Evolutionary conservation across 1,140 invertebrate species (phyloP).

Genomic region (Zophobas atratus): DNA sequence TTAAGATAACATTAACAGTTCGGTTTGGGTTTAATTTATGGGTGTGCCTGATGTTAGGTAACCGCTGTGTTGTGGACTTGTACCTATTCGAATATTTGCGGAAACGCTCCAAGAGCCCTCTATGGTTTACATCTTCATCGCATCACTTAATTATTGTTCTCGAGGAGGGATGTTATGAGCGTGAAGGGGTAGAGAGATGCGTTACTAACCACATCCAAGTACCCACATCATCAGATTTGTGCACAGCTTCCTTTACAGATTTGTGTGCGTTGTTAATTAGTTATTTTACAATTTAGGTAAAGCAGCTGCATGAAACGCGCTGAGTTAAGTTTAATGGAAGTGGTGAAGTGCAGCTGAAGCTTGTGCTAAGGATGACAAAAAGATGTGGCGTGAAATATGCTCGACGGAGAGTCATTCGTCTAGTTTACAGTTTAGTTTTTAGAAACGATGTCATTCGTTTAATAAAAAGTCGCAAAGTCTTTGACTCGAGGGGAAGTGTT

Average conservation of each 20-base stretch:
- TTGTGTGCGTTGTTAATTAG: slow-evolving; percentile 37
- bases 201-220: slow-evolving; percentile 37
- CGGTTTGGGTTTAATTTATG: slow-evolving; percentile 11
- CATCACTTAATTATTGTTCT: slow-evolving; percentile 38
- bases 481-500: too few species aligned
- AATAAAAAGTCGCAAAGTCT: too few species aligned
- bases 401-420: too few species aligned
- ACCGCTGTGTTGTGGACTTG: not conserved
- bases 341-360: too few species aligned
- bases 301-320: too few species aligned
- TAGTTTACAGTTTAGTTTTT: too few species aligned
- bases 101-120: not conserved
- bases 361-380: too few species aligned
- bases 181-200: not conserved
- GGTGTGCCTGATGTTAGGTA: not conserved
- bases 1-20: slow-evolving; percentile 32
- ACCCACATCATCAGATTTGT: slow-evolving; percentile 24
- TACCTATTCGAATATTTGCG: not conserved
- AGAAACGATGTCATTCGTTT: too few species aligned
- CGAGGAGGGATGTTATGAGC: slow-evolving; percentile 22
- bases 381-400: too few species aligned
- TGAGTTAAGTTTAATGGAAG: too few species aligned
- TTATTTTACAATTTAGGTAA: slow-evolving; percentile 8
- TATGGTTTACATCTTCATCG: not conserved
- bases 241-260: slow-evolving; percentile 10